Percentiles rank a stretch among this genome's conserved stretches.
Conservation (phyloP, 2,888 invertebrate species). For the Eudemis profundana region DNA sequence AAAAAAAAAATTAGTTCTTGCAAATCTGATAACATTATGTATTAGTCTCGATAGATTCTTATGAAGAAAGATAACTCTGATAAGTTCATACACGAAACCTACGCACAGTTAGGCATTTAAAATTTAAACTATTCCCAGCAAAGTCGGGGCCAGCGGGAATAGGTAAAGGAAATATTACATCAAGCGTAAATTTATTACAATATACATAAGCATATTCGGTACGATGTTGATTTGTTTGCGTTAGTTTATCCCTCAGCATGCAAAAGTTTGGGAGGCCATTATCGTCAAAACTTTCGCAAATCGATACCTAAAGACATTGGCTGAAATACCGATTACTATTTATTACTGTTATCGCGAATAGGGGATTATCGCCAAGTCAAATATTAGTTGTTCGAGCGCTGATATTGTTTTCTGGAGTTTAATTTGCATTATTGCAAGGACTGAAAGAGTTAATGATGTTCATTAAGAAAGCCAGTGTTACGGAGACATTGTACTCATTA, state of each 20-base stretch:
- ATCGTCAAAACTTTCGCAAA: slow-evolving; percentile 42
- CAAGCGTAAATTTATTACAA: slow-evolving; percentile 21
- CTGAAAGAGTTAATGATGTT: too few species aligned
- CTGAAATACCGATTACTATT: slow-evolving; percentile 38
- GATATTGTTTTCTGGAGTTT: slow-evolving; percentile 8
- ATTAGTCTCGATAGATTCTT: too few species aligned
- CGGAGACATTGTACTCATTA: too few species aligned
- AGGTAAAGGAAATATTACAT: slow-evolving; percentile 14
- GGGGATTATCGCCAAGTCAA: slow-evolving; percentile 26
- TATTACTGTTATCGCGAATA: slow-evolving; percentile 33
- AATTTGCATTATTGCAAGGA: background rate
- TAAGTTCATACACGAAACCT: too few species aligned
- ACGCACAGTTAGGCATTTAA: too few species aligned
- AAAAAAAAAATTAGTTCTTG: too few species aligned
- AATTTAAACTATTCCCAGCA: too few species aligned
- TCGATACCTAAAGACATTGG: slow-evolving; percentile 43
- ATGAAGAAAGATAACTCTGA: too few species aligned
- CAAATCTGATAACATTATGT: too few species aligned
- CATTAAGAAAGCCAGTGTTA: too few species aligned
- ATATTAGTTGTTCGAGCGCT: slow-evolving; percentile 20
- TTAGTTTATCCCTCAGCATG: slow-evolving; percentile 38
- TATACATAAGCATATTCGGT: slow-evolving; percentile 20
- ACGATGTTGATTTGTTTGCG: slow-evolving; percentile 36
- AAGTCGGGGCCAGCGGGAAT: too few species aligned
- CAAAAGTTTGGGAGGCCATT: slow-evolving; percentile 35